Evolutionary conservation across 2,888 invertebrate genomes (phyloP).

Genomic region (Dryocosmus kuriphilus): DNA sequence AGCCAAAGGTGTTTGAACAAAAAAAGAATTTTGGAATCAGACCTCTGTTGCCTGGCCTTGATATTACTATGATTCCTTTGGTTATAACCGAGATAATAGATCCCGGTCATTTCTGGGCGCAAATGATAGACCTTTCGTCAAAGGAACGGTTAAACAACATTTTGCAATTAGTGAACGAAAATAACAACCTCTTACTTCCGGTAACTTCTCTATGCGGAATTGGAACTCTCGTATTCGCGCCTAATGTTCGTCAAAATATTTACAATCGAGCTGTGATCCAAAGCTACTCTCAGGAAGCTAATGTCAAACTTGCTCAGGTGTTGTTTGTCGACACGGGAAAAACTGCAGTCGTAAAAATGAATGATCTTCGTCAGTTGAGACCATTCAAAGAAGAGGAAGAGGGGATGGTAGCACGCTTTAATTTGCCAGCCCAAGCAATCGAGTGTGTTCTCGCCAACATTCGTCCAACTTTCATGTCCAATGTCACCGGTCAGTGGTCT

Average conservation of each 20-base stretch:
- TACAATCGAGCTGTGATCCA: slow-evolving; percentile 68
- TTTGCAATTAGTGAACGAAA: slow-evolving; percentile 73
- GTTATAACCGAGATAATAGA: slow-evolving; percentile 81
- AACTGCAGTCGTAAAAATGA: slow-evolving; percentile 78
- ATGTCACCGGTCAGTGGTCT: slow-evolving; percentile 83
- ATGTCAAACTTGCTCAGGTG: slow-evolving; percentile 79
- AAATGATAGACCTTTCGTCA: slow-evolving; percentile 79
- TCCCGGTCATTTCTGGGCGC: slow-evolving; percentile 86
- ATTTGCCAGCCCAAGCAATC: slow-evolving; percentile 82
- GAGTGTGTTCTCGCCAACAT: slow-evolving; percentile 86
- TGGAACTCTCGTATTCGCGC: slow-evolving; percentile 82
- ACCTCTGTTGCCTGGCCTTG: slow-evolving; percentile 81
- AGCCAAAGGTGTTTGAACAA: neutral
- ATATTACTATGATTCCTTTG: slow-evolving; percentile 80
- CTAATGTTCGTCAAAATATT: slow-evolving; percentile 77
- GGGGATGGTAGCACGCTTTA: neutral
- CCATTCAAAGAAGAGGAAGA: slow-evolving; percentile 55
- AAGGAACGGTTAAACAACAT: slow-evolving; percentile 73
- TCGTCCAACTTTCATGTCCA: slow-evolving; percentile 83
- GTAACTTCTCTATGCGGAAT: slow-evolving; percentile 65
- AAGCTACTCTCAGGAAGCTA: slow-evolving; percentile 53
- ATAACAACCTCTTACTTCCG: slow-evolving; percentile 54
- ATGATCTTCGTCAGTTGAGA: slow-evolving; percentile 71
- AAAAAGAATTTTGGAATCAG: slow-evolving; percentile 66
- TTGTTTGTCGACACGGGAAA: slow-evolving; percentile 90